These are phyloP conservation scores for Sardinella longiceps DNA, from an alignment of 2,797 vertebrate genomes.

Conservation along the genomic window DNA sequence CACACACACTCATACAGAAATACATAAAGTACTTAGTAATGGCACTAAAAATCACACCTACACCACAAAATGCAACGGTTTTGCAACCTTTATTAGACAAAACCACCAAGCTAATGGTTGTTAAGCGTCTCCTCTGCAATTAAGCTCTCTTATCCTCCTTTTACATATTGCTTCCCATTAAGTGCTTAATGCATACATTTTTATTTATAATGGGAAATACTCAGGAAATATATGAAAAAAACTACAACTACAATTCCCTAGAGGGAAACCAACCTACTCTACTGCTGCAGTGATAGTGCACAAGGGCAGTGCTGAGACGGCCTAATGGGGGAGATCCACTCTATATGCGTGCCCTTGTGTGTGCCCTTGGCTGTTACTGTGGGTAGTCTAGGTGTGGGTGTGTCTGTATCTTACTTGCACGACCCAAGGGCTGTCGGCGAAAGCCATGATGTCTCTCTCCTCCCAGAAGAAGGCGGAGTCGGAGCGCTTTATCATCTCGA, in stretches of 20 bases:
- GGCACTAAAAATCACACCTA: not conserved
- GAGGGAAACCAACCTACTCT: not conserved
- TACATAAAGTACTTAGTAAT: not conserved
- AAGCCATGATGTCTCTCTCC: conserved; percentile 99
- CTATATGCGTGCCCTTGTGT: not conserved
- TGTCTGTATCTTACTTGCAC: conserved; percentile 84
- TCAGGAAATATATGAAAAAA: no score
- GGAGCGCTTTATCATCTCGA: conserved; percentile 99
- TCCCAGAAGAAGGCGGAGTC: conserved; percentile 99
- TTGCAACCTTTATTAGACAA: not conserved
- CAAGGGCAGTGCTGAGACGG: not conserved
- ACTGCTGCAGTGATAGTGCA: not conserved
- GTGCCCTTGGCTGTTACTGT: not conserved
- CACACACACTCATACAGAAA: not conserved
- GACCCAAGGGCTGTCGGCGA: conserved; percentile 96
- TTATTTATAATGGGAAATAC: no score
- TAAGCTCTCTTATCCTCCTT: no score
- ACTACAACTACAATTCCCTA: not conserved
- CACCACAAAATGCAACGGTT: not conserved
- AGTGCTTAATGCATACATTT: no score
- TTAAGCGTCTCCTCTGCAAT: no score
- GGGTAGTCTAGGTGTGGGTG: not conserved
- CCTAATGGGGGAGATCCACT: not conserved
- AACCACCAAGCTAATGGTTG: not conserved
- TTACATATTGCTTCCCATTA: no score